A percentile compares a stretch with the other conserved stretches of the same genome.
Conservation (phyloP, 2,888 invertebrate species). For the Drosophila setosimentum region DNA sequence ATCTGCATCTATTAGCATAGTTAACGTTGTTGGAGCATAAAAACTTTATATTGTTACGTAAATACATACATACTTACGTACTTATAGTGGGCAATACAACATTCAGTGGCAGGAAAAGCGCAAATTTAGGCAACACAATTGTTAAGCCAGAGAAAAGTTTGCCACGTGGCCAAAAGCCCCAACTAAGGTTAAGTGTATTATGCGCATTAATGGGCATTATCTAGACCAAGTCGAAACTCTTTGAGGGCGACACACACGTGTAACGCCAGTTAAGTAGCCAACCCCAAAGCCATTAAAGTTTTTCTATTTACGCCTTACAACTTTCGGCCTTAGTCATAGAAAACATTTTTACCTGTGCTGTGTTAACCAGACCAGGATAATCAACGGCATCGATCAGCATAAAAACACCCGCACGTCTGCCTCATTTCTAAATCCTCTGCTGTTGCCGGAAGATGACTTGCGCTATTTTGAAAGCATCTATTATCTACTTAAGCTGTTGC, state of each 20-base stretch:
- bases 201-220: conserved; percentile 61
- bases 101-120: conserved; percentile 36
- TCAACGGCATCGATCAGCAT: conserved; percentile 39
- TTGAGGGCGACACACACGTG: conserved; percentile 59
- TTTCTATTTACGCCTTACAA: conserved; percentile 51
- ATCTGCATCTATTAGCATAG: conserved; percentile 44
- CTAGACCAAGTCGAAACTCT: conserved; percentile 50
- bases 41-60: conserved; percentile 53
- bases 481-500: neutral
- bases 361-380: conserved; percentile 48
- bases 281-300: conserved; percentile 52
- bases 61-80: conserved; percentile 31
- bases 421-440: conserved; percentile 23
- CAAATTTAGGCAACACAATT: conserved; percentile 77
- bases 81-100: conserved; percentile 33
- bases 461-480: neutral
- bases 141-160: conserved; percentile 63
- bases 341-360: conserved; percentile 42
- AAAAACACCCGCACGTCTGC: conserved; percentile 24
- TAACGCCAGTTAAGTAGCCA: conserved; percentile 61
- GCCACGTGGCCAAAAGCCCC: conserved; percentile 60
- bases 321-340: conserved; percentile 38
- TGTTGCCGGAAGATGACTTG: neutral
- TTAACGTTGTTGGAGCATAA: conserved; percentile 38
- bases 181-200: conserved; percentile 68